Percentiles rank a stretch among this genome's conserved stretches.
Evolutionary conservation across 2,888 invertebrate species (phyloP).

Genomic region (Ennomos quercinarius): DNA sequence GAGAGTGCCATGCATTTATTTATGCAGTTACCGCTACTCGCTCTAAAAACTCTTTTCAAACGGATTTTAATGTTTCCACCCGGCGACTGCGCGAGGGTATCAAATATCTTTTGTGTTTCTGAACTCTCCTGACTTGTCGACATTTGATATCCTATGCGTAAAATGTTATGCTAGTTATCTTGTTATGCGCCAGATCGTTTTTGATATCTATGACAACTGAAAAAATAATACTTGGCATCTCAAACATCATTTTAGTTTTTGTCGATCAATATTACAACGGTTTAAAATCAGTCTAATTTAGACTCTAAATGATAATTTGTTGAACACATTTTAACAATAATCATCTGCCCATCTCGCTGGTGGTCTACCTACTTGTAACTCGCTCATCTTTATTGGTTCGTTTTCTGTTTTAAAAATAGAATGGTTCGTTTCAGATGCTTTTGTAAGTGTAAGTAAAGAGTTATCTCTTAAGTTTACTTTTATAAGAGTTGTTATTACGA

Average conservation of each 20-base stretch:
- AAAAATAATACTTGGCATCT: too few relatives aligned
- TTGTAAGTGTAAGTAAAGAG: slow-evolving; percentile 3
- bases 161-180: slow-evolving; percentile 8
- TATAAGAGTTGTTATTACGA: slow-evolving; percentile 8
- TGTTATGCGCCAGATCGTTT: slow-evolving; percentile 5
- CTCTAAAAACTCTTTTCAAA: slow-evolving; percentile 54
- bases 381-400: slow-evolving; percentile 2
- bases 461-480: slow-evolving; percentile 8
- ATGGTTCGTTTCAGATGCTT: slow-evolving; percentile 2
- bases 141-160: slow-evolving; percentile 30
- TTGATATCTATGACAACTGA: background rate
- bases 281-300: too few relatives aligned
- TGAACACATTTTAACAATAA: background rate
- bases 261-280: too few relatives aligned
- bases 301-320: too few relatives aligned
- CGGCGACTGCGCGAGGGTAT: slow-evolving; percentile 40
- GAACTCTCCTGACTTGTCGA: slow-evolving; percentile 27
- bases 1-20: slow-evolving; percentile 17
- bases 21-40: slow-evolving; percentile 50
- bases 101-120: slow-evolving; percentile 51
- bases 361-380: slow-evolving; percentile 14
- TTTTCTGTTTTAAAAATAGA: slow-evolving; percentile 11
- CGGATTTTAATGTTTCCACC: slow-evolving; percentile 38
- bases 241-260: too few relatives aligned
- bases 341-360: slow-evolving; percentile 15